Conservation (phyloP, 2,888 invertebrate genomes). For the Ommatoiulus sabulosus region DNA sequence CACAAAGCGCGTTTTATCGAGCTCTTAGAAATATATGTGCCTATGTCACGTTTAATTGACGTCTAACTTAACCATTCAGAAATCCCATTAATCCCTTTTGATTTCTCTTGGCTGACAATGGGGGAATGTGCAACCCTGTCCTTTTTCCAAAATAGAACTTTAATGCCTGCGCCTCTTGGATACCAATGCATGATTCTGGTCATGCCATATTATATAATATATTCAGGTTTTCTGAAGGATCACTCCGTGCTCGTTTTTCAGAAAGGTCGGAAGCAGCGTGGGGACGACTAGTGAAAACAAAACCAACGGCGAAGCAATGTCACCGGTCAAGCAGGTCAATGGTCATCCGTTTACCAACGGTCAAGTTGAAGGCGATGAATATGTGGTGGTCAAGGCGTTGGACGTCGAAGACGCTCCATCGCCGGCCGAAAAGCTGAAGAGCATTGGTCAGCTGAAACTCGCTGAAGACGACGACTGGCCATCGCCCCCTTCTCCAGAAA, state of each 20-base stretch:
- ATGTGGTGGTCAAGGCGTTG: neutral
- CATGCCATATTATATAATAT: neutral
- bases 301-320: neutral
- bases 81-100: neutral
- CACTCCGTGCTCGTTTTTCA: neutral
- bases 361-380: too few relatives aligned
- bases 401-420: neutral
- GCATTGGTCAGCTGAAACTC: neutral
- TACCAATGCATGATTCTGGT: neutral
- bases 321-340: neutral
- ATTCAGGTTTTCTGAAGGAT: neutral
- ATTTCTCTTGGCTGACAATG: neutral
- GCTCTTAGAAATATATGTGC: neutral
- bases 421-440: neutral
- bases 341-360: neutral
- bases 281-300: neutral
- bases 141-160: slow-evolving; percentile 20
- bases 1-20: neutral
- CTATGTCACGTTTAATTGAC: slow-evolving; percentile 6
- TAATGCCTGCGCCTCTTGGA: neutral
- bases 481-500: neutral
- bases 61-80: neutral
- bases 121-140: neutral
- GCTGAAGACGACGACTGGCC: neutral
- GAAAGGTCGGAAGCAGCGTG: neutral